A percentile compares a stretch with the other conserved stretches of the same genome.
These are phyloP conservation scores for Zelleria hepariella DNA, from an alignment of 2,888 invertebrate genomes.

Conservation along the genomic window DNA sequence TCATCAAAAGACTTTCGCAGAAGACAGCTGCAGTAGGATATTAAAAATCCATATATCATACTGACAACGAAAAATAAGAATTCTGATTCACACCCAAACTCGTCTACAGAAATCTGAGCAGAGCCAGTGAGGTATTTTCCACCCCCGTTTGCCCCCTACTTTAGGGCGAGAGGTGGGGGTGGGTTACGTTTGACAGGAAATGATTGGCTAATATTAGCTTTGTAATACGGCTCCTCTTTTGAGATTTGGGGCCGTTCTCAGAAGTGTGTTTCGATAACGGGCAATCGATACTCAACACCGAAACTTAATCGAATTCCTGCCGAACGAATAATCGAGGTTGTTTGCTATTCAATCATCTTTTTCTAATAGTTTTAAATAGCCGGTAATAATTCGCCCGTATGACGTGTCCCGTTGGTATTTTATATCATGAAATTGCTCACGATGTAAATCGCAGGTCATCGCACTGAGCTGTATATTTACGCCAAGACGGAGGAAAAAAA, in stretches of 20 bases:
- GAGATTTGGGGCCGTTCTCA: constrained; percentile 43
- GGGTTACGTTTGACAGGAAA: constrained; percentile 67
- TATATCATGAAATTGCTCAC: neutral
- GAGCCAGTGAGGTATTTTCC: constrained; percentile 42
- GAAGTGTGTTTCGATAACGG: constrained; percentile 1
- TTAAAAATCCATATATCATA: constrained; percentile 66
- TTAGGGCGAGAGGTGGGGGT: constrained; percentile 36
- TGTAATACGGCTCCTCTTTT: constrained; percentile 66
- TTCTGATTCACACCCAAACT: constrained; percentile 62
- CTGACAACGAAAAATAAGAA: constrained; percentile 58
- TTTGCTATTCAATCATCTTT: neutral
- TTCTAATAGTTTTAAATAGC: neutral
- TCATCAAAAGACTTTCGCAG: constrained; percentile 34
- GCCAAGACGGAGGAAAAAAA: constrained; percentile 21
- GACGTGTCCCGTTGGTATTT: neutral
- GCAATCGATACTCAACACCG: neutral
- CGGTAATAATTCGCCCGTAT: neutral
- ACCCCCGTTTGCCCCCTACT: constrained; percentile 30
- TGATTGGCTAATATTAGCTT: constrained; percentile 72
- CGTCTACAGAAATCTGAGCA: constrained; percentile 60
- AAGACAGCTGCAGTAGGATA: constrained; percentile 59
- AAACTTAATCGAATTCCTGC: neutral
- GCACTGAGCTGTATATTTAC: constrained; percentile 25
- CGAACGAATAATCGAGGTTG: neutral
- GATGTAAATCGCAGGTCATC: constrained; percentile 40